phyloP scores from a whole-genome alignment of 1,140 invertebrate species.

The Trachymyrmex cornetzi region DNA sequence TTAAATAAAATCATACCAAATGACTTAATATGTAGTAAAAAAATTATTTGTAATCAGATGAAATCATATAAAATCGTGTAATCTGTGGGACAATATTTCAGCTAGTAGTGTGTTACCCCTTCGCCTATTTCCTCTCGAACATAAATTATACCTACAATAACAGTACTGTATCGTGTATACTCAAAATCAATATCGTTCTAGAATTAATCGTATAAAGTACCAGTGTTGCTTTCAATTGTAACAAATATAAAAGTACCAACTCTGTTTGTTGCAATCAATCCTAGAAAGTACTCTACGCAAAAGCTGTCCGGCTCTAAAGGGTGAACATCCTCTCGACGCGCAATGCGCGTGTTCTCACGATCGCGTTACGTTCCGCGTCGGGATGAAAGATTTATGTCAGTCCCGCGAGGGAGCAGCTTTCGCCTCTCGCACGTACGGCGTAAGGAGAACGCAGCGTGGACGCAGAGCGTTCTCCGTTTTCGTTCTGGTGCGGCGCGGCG shows the following conservation, averaged over 20 bases:
- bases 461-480: conserved; percentile 40
- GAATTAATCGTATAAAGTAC: not conserved
- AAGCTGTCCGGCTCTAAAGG: not conserved
- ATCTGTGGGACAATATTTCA: too few relatives aligned
- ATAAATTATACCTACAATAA: too few relatives aligned
- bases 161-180: too few relatives aligned
- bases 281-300: not conserved
- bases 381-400: conserved; percentile 55
- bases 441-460: not conserved
- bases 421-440: conserved; percentile 29
- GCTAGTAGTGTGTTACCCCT: too few relatives aligned
- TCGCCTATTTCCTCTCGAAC: too few relatives aligned
- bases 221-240: not conserved
- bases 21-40: too few relatives aligned
- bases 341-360: conserved; percentile 51
- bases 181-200: too few relatives aligned
- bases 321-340: conserved; percentile 29
- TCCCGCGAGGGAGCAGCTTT: conserved; percentile 52
- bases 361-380: conserved; percentile 54
- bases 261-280: not conserved
- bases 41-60: too few relatives aligned
- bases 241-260: not conserved
- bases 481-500: not conserved
- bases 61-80: too few relatives aligned
- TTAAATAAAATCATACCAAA: too few relatives aligned